These are phyloP conservation scores for Megaceryle torquata DNA, from an alignment of 2,113 vertebrate genomes.

Conservation along the genomic window DNA sequence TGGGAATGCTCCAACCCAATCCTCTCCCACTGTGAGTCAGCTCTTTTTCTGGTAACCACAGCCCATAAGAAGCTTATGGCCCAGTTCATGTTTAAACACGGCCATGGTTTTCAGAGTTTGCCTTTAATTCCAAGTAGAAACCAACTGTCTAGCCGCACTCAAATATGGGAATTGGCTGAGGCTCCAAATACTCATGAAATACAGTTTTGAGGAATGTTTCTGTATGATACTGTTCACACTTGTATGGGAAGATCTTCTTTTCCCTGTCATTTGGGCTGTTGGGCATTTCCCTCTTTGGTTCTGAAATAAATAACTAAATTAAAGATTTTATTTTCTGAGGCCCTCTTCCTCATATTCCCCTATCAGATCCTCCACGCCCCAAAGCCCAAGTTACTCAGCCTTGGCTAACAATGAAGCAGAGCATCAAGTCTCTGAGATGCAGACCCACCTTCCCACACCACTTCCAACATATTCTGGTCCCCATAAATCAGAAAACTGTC, in stretches of 20 bases:
- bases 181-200: neutral
- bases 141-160: neutral
- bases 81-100: neutral
- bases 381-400: neutral
- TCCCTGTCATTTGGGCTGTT: neutral
- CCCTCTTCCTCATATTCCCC: neutral
- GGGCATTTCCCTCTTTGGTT: neutral
- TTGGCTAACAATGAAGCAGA: neutral
- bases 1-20: neutral
- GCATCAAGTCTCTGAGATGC: neutral
- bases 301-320: neutral
- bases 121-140: neutral
- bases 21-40: conserved; percentile 22
- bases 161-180: neutral
- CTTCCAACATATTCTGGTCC: neutral
- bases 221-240: neutral
- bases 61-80: conserved; percentile 26
- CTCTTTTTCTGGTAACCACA: neutral
- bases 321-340: neutral
- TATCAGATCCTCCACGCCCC: neutral
- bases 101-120: neutral
- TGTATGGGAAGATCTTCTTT: neutral
- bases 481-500: neutral
- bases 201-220: neutral
- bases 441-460: neutral